Evolutionary conservation across 64 coral and sea anemone genomes (phyloP).

Genomic region (Dendrophyllia cribrosa): DNA sequence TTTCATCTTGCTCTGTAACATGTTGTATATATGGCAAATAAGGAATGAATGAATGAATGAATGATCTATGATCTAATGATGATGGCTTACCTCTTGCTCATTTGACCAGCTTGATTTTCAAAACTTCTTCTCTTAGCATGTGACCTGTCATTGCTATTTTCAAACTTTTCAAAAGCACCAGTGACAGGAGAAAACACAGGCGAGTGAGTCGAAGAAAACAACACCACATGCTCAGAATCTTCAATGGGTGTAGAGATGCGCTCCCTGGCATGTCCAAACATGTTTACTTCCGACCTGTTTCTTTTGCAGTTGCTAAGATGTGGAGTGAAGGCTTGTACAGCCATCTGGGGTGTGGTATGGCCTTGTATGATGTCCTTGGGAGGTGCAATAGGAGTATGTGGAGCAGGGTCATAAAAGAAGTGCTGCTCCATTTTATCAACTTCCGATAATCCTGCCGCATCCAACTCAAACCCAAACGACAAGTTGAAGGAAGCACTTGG

Average conservation of each 20-base stretch:
- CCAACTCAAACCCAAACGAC: slow-evolving; percentile 97
- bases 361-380: neutral
- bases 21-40: too few species aligned
- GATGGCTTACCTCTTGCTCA: slow-evolving; percentile 1
- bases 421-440: slow-evolving; percentile 86
- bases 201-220: slow-evolving; percentile 65
- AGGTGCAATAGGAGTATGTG: neutral
- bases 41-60: too few species aligned
- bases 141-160: neutral
- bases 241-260: slow-evolving; percentile 94
- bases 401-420: neutral
- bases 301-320: neutral
- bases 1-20: too few species aligned
- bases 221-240: slow-evolving; percentile 44
- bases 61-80: neutral
- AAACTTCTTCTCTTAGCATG: neutral
- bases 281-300: neutral
- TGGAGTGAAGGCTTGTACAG: neutral
- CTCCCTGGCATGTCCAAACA: slow-evolving; percentile 37
- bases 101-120: neutral
- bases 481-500: slow-evolving; percentile 65
- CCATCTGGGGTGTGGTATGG: neutral
- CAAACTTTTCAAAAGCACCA: neutral
- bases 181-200: slow-evolving; percentile 85
- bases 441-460: slow-evolving; percentile 81